A percentile compares a stretch with the other conserved stretches of the same genome.
phyloP scores from a whole-genome alignment of 1,140 invertebrate species.

The Achatina immaculata region DNA sequence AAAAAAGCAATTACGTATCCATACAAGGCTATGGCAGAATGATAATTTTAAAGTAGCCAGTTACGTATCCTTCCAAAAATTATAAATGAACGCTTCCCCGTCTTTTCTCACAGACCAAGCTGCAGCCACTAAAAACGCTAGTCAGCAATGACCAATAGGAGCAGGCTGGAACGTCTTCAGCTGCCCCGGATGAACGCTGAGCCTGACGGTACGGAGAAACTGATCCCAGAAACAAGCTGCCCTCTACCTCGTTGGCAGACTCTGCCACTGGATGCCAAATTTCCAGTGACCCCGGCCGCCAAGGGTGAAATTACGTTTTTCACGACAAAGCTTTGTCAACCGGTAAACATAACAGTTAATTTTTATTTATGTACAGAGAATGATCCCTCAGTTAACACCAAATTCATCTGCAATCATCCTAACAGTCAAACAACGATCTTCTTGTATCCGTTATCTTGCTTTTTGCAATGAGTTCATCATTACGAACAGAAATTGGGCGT shows the following conservation, averaged over 20 bases:
- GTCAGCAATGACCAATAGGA: not conserved
- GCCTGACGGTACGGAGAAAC: conserved; percentile 4
- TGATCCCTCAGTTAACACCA: no score
- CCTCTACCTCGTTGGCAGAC: conserved; percentile 35
- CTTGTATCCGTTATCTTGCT: no score
- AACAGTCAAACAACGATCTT: no score
- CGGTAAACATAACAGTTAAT: not conserved
- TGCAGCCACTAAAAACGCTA: not conserved
- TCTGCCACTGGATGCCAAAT: conserved; percentile 32
- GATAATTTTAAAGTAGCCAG: no score
- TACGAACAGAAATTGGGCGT: no score
- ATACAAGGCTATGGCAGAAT: no score
- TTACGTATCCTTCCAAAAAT: no score
- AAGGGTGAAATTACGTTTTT: conserved; percentile 28
- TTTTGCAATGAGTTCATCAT: no score
- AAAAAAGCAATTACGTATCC: no score
- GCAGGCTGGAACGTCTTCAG: not conserved
- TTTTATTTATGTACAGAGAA: not conserved
- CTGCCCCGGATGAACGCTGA: conserved; percentile 9
- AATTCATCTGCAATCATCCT: no score
- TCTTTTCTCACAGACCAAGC: no score
- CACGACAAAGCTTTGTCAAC: conserved; percentile 24
- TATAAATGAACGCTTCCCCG: no score
- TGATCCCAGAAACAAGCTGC: conserved; percentile 3
- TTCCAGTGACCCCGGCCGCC: conserved; percentile 23